Base-by-base conservation (phyloP, 1,140 invertebrate species). In the Leucophenga varia region DNA sequence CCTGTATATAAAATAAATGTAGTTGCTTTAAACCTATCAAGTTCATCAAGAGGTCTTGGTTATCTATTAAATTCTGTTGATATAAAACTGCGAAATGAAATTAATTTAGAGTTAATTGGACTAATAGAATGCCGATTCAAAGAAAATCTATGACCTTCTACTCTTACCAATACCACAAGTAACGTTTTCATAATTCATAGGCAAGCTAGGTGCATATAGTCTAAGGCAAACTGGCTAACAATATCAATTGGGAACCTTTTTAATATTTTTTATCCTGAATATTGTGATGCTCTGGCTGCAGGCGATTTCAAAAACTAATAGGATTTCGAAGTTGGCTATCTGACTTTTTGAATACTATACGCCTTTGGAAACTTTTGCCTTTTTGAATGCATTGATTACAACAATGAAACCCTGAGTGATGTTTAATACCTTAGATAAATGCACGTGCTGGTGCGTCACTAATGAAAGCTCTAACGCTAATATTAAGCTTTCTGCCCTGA, bases 131-230 rank as follows among this genome's bases (percentile, higher is more conserved):
- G 3, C n/a, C 25, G 20, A n/a, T 35, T 35, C 13, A 35, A 35
- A n/a, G 32, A 35, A 41, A 41, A 41, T 22, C 3, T 3, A 28
- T 41, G 39, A 25, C 39, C 20, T 41, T 22, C 22, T 22, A 14
- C 13, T 41, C n/a, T 22, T 20, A 17, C 19, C n/a, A 41, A 41
- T 5, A n/a, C 39, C 16, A 41, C 20, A 6, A 41, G 21, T 13
- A 41, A 22, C 20, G 39, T 5, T 28, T 41, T 41, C 19, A 25
- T n/a, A 6, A 38, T 16, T 16, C 36, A 18, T 7, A 41, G 21
- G 22, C 20, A 41, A 41, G 22, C 21, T 22, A 41, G 18, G 21
- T 41, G 25, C 39, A 41, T 41, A 41, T 41, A 41, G 13, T 41
- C 39, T 3, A 6, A 6, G 3, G 21, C 18, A 25, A 41, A 22